These are phyloP conservation scores for Thamnophis elegans DNA, from an alignment of 2,797 vertebrate genomes.

Conservation along the genomic window DNA sequence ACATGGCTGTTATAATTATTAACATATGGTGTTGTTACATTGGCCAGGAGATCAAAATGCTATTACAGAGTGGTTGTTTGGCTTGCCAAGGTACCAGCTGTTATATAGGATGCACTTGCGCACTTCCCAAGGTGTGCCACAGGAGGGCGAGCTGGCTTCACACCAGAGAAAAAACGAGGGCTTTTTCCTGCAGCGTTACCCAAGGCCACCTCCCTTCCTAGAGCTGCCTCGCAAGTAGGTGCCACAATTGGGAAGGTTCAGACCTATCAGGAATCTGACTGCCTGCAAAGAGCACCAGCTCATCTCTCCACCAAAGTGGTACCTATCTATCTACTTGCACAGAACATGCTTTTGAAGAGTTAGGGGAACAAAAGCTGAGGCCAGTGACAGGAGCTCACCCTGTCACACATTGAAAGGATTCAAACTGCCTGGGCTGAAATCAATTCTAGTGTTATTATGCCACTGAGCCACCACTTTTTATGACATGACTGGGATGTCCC, in stretches of 20 bases:
- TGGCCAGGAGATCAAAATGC: neutral
- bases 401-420: neutral
- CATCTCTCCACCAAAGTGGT: neutral
- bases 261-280: neutral
- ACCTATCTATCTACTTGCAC: neutral
- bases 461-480: neutral
- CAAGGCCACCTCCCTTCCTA: neutral
- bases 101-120: neutral
- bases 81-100: neutral
- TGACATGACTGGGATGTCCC: neutral
- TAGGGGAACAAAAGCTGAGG: neutral
- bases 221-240: neutral
- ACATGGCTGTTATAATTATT: neutral
- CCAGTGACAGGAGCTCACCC: neutral
- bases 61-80: neutral
- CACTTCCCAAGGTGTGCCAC: neutral
- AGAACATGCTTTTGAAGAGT: too few species aligned
- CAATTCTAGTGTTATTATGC: neutral
- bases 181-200: neutral
- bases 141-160: neutral
- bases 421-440: neutral
- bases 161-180: neutral
- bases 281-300: neutral
- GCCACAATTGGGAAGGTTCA: neutral
- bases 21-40: neutral